Evolutionary conservation across 2,888 invertebrate genomes (phyloP), one percentile per base, ranked within the genome.

Genomic region (Harmothoe impar): DNA sequence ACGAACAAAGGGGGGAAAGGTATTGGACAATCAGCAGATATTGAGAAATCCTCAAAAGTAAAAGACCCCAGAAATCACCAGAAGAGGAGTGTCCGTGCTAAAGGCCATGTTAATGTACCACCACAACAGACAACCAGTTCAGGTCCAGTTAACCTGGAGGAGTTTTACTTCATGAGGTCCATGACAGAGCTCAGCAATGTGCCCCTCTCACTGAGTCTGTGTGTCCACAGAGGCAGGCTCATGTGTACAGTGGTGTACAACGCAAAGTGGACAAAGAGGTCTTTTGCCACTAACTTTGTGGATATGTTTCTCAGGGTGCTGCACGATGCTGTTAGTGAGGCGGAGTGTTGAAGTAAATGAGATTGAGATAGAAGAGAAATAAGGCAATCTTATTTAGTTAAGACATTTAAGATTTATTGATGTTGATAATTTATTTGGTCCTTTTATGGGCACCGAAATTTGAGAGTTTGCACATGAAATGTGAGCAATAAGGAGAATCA

Each of bases 201-300:
- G 23, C 84, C 84, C 23, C 0, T 84, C 20, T 84, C 84, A 10
- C 20, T 84, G 23, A 20, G n/a, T 0, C 5, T 51, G n/a, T 51
- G 43, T 51, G 84, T 43, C 25, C 23, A n/a, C 35, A 35, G 25
- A 23, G 43, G n/a, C 1, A 15, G 84, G 5, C 43, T 84, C 3
- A 84, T 84, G 84, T 84, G 84, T n/a, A 84, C 84, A 1, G 84
- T 84, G 0, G 43, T 35, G 15, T 84, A 84, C 20, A 84, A 84
- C 25, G 84, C 43, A 5, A 35, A 33, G 25, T 51, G 43, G 43
- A 84, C 51, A 5, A 84, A 23, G 7, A 33, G 84, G n/a, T 84
- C 84, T 35, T 84, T 84, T 51, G 84, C 84, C n/a, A 84, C 84
- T 23, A 84, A 51, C 5, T 51, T 84, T 43, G 84, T 84, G n/a